Conservation (phyloP, 2,888 invertebrate species). For the Caenorhabditis sp. region DNA sequence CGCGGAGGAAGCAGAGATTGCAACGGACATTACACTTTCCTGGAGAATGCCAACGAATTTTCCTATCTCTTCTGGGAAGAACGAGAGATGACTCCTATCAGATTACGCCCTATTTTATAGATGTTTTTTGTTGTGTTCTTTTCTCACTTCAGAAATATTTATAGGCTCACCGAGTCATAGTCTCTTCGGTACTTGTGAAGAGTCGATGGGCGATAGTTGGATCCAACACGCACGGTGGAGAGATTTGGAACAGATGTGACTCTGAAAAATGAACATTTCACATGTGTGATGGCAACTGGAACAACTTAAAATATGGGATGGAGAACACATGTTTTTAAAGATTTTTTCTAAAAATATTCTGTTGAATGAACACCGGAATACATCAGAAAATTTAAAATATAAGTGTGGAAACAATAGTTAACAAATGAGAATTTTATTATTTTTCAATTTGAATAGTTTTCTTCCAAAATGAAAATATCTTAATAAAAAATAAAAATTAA, state of each 20-base stretch:
- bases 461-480: no score
- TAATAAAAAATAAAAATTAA: no score
- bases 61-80: constrained; percentile 35
- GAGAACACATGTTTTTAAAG: no score
- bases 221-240: constrained; percentile 73
- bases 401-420: no score
- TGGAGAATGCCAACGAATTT: constrained; percentile 30
- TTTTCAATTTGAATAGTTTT: no score
- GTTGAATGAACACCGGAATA: neutral
- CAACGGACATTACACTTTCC: constrained; percentile 61
- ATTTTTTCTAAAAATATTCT: no score
- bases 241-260: constrained; percentile 82
- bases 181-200: constrained; percentile 79
- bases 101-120: constrained; percentile 7
- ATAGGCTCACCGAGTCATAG: constrained; percentile 73
- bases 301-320: neutral
- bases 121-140: neutral
- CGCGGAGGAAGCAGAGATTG: constrained; percentile 38
- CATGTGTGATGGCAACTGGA: constrained; percentile 1
- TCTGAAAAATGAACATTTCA: constrained; percentile 66
- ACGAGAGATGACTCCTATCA: constrained; percentile 2
- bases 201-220: constrained; percentile 76
- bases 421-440: no score
- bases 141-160: no score
- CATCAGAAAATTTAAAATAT: no score